Conservation (phyloP, 2,113 vertebrate genomes). For the Cavia porcellus region DNA sequence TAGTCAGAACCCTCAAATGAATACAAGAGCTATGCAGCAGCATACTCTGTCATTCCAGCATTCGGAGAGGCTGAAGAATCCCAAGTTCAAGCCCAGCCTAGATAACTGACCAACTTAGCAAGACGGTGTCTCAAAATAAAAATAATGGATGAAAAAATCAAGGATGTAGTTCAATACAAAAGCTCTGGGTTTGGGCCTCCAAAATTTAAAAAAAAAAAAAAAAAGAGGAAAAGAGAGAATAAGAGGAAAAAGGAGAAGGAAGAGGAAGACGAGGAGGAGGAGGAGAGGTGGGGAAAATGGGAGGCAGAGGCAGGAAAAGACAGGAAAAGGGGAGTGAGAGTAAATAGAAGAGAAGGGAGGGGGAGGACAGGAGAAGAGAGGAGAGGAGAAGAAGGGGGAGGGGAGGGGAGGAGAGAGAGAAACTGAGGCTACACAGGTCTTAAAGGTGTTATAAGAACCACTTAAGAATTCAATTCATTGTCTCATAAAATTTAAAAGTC, state of each 20-base stretch:
- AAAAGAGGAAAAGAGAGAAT: not conserved
- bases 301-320: not conserved
- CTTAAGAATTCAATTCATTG: slow-evolving; percentile 18
- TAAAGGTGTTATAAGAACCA: not conserved
- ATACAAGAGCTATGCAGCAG: not conserved
- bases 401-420: not conserved
- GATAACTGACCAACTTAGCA: not conserved
- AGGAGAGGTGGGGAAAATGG: too few relatives aligned
- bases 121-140: not conserved
- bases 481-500: slow-evolving; percentile 1
- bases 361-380: not conserved
- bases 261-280: not conserved
- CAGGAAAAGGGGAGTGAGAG: not conserved
- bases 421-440: not conserved
- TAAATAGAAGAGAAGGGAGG: too few relatives aligned
- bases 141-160: not conserved
- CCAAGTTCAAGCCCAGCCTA: not conserved
- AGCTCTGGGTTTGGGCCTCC: too few relatives aligned
- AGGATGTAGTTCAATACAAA: not conserved
- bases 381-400: too few relatives aligned
- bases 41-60: not conserved
- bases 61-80: not conserved
- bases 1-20: not conserved
- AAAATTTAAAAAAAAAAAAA: not conserved
- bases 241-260: not conserved